Evolutionary conservation across 2,113 vertebrate species (phyloP).

Genomic region (Macquaria ambigua): DNA sequence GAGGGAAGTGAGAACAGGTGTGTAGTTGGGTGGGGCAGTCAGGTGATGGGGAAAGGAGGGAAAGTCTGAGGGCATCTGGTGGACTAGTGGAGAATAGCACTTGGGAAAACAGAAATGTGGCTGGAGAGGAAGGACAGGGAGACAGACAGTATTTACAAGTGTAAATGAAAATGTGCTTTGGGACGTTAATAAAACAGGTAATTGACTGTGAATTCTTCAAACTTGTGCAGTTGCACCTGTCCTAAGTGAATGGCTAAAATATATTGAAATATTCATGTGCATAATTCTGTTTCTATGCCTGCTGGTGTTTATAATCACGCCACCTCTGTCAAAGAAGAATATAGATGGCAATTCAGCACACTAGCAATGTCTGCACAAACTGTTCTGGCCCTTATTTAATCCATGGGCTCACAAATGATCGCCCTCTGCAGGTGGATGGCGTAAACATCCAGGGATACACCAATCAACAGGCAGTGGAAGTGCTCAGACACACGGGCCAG

Average conservation of each 20-base stretch:
- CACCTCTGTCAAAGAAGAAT: not conserved
- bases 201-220: constrained; percentile 34
- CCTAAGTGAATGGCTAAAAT: constrained; percentile 3
- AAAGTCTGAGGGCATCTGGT: no score
- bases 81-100: no score
- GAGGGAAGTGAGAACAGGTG: no score
- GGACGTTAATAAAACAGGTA: constrained; percentile 19
- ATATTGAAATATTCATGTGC: not conserved
- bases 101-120: no score
- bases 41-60: no score
- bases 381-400: constrained; percentile 20
- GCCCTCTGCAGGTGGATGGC: constrained; percentile 90
- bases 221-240: not conserved
- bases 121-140: no score
- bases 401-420: constrained; percentile 5
- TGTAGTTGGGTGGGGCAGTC: no score
- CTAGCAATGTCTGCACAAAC: not conserved
- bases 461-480: constrained; percentile 97
- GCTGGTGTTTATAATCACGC: constrained; percentile 10
- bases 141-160: not conserved
- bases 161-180: constrained; percentile 14
- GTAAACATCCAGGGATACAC: constrained; percentile 95
- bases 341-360: not conserved
- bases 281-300: constrained; percentile 7
- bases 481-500: constrained; percentile 93